Percentiles rank a stretch among this genome's conserved stretches.
These are phyloP conservation scores for Mesochorus sp. DNA, from an alignment of 2,888 invertebrate species.

Conservation along the genomic window DNA sequence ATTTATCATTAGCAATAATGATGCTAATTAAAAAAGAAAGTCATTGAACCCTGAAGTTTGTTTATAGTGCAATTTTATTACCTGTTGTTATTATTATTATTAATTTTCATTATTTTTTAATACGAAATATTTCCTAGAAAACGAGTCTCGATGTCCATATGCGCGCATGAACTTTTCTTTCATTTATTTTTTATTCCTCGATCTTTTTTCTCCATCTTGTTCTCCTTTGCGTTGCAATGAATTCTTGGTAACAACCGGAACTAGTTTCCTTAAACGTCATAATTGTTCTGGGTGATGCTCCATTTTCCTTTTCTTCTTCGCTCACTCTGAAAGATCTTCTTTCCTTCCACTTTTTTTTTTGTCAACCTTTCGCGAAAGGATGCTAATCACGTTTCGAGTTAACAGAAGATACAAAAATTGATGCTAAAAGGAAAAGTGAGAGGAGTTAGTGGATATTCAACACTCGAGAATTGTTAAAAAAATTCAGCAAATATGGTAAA, in stretches of 20 bases:
- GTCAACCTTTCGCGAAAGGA: conserved; percentile 35
- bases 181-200: neutral
- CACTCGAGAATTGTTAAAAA: neutral
- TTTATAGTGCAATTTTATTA: too few relatives aligned
- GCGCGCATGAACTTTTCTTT: conserved; percentile 7
- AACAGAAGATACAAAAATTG: conserved; percentile 28
- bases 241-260: conserved; percentile 14
- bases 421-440: conserved; percentile 20
- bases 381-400: conserved; percentile 29
- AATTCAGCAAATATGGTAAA: neutral
- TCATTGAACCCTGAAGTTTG: too few relatives aligned
- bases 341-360: neutral
- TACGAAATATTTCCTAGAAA: conserved; percentile 14
- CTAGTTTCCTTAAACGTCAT: conserved; percentile 37
- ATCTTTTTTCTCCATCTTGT: too few relatives aligned
- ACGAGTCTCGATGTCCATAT: conserved; percentile 41
- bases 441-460: neutral
- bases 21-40: too few relatives aligned
- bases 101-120: too few relatives aligned
- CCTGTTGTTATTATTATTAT: too few relatives aligned
- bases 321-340: neutral
- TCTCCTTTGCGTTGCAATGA: neutral
- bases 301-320: neutral
- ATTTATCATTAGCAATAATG: too few relatives aligned
- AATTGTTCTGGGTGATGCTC: conserved; percentile 15